Conservation (phyloP, 2,888 invertebrate species). For the Drosophila limbata region DNA sequence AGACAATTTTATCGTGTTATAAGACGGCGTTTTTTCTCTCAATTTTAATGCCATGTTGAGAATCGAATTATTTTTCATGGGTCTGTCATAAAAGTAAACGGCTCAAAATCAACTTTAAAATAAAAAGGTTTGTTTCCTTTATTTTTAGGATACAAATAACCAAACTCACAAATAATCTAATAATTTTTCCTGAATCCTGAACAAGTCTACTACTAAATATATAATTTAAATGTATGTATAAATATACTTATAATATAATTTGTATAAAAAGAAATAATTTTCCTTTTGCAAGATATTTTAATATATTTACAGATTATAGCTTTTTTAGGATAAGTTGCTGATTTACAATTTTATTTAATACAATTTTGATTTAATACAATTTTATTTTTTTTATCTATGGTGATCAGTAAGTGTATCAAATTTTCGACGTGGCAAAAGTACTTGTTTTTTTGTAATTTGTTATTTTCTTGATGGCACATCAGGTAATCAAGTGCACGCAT, state of each 20-base stretch:
- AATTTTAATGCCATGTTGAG: neutral
- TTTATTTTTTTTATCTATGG: neutral
- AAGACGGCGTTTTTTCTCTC: no score
- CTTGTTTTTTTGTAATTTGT: neutral
- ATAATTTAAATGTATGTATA: no score
- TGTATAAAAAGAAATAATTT: no score
- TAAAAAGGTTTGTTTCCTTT: no score
- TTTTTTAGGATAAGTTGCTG: no score
- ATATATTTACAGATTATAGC: no score
- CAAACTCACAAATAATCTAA: no score
- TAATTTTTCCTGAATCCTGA: neutral
- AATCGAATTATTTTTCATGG: neutral
- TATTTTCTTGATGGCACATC: neutral
- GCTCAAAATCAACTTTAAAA: neutral
- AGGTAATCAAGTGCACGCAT: conserved; percentile 9
- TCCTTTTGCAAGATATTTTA: no score
- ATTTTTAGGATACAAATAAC: no score
- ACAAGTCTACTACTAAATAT: neutral
- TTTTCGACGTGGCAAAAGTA: neutral
- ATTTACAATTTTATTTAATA: neutral
- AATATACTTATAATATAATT: no score
- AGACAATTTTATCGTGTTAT: no score
- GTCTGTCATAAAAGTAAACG: neutral
- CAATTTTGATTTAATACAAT: neutral
- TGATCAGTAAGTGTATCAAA: neutral